Evolutionary conservation across 2,888 invertebrate species (phyloP).

Genomic region (Andrena trimmerana): DNA sequence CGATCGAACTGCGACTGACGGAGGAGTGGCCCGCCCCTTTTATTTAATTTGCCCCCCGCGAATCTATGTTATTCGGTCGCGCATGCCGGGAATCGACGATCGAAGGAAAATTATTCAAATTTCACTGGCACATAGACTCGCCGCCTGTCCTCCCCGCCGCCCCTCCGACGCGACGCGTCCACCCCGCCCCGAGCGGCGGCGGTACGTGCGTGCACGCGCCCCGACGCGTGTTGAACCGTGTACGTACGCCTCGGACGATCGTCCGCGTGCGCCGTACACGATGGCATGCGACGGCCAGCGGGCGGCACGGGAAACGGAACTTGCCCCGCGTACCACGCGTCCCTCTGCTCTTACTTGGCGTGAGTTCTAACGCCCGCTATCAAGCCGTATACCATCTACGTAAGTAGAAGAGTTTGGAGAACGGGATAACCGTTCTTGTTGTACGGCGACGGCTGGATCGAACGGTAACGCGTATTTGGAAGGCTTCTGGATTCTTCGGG

Average conservation of each 20-base stretch:
- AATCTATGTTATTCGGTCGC: conserved; percentile 85
- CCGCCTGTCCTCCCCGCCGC: conserved; percentile 42
- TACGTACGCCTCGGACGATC: conserved; percentile 45
- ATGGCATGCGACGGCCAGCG: conserved; percentile 77
- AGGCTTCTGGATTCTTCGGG: neutral
- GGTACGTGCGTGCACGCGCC: conserved; percentile 55
- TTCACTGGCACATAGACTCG: conserved; percentile 79
- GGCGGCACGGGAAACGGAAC: conserved; percentile 82
- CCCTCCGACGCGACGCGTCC: neutral
- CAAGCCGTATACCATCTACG: conserved; percentile 35
- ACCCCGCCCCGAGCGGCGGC: neutral
- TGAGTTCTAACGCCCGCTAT: conserved; percentile 39
- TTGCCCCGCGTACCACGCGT: conserved; percentile 69
- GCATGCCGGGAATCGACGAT: conserved; percentile 83
- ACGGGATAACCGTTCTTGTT: conserved; percentile 50
- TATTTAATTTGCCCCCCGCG: conserved; percentile 84
- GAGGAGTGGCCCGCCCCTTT: conserved; percentile 85
- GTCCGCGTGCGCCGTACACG: conserved; percentile 74
- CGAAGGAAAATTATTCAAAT: conserved; percentile 85
- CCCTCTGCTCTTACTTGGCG: conserved; percentile 57
- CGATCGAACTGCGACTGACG: conserved; percentile 85
- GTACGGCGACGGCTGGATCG: conserved; percentile 21
- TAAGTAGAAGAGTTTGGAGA: conserved; percentile 34
- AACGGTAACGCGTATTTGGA: conserved; percentile 42
- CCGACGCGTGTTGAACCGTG: conserved; percentile 48